Evolutionary conservation across 2,888 invertebrate genomes (phyloP), one percentile per base, ranked within the genome.

Genomic region (Meliscaeva auricollis): DNA sequence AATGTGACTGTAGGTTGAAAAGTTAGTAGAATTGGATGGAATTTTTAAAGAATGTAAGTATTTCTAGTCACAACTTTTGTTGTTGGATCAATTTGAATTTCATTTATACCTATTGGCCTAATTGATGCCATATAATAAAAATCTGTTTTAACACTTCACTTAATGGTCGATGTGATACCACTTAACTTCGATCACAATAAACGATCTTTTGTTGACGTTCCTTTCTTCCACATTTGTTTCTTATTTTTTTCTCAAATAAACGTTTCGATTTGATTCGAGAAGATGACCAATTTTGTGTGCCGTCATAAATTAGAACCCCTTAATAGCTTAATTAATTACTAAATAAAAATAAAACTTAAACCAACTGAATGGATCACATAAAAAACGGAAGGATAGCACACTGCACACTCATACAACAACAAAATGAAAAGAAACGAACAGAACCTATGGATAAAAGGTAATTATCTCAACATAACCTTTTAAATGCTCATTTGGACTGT

Each of bases 271-370:
- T 13, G 26, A 15, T 7, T 38, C 20, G 20, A 20, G 50, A 72
- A 32, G 68, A 79, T 74, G 74, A 75, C 50, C 80, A 75, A 84
- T 72, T 84, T 58, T 75, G 38, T 66, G 44, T 38, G 68, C 70
- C 84, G 72, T 64, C 87, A 88, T 88, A 87, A 88, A 88, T 87
- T 83, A 76, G 85, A 83, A 46, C 77, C 35, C 35, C 76, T 83
- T 87, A 88, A 87, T 87, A 88, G 87, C 88, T 87, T 87, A 88
- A 87, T 88, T 88, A 87, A 87, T 87, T 87, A 87, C 87, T 81
- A 69, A 80, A 77, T 69, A 75, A 87, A 79, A 80, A 72, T 32
- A 84, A 70, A 74, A 72, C 56, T 60, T 38, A 75, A 76, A 62
- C 50, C 72, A 32, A 70, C 9, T 9, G 38, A 13, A 38, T 11